Evolutionary conservation across 2,113 vertebrate species (phyloP).

Genomic region (Psettodes erumei): DNA sequence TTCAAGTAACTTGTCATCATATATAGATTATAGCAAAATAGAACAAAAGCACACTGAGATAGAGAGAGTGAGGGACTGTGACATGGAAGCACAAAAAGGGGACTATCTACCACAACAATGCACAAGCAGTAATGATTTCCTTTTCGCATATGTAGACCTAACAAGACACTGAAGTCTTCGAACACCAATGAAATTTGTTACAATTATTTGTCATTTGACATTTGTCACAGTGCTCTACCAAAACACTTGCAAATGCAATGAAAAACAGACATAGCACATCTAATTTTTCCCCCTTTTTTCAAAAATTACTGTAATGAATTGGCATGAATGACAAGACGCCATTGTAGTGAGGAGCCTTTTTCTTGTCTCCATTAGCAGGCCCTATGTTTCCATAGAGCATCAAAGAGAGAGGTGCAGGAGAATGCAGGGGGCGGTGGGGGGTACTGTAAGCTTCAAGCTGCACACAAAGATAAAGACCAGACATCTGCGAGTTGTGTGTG

Average conservation of each 20-base stretch:
- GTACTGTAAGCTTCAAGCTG: conserved; percentile 81
- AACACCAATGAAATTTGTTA: conserved; percentile 35
- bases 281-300: conserved; percentile 10
- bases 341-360: conserved; percentile 65
- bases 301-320: conserved; percentile 68
- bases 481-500: conserved; percentile 56
- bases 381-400: conserved; percentile 75
- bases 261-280: conserved; percentile 46
- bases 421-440: conserved; percentile 49
- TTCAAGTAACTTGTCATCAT: not conserved
- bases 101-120: conserved; percentile 11
- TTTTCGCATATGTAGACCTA: conserved; percentile 10
- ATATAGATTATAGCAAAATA: not conserved
- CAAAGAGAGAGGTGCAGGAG: conserved; percentile 71
- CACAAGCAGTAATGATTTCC: not conserved
- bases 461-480: conserved; percentile 82
- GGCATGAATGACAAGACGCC: conserved; percentile 67
- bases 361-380: conserved; percentile 76
- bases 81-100: not conserved
- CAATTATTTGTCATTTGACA: conserved; percentile 31
- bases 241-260: conserved; percentile 1
- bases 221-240: conserved; percentile 18
- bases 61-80: not conserved
- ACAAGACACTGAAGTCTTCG: conserved; percentile 4
- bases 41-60: not conserved